A percentile compares a stretch with the other conserved stretches of the same genome.
These are phyloP conservation scores for Zeuzera pyrina DNA, from an alignment of 2,888 invertebrate species.

Conservation along the genomic window DNA sequence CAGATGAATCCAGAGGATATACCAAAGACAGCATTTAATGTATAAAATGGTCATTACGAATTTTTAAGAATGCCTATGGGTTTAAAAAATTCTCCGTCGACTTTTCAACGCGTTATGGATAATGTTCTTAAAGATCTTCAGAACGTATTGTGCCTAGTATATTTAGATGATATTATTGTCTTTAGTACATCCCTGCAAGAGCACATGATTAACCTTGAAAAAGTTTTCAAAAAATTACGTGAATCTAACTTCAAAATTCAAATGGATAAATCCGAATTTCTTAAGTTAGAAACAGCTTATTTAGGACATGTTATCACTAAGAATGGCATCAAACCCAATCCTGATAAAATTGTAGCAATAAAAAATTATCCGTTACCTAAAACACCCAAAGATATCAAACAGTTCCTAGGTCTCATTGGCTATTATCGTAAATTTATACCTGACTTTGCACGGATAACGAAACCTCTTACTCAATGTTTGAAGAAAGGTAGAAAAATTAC, in stretches of 20 bases:
- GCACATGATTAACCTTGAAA: no score
- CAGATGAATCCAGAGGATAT: constrained; percentile 14
- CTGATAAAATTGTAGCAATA: constrained; percentile 20
- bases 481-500: constrained; percentile 15
- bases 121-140: constrained; percentile 21
- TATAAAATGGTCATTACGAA: constrained; percentile 16
- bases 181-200: constrained; percentile 20
- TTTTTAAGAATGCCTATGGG: constrained; percentile 18
- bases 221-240: constrained; percentile 8
- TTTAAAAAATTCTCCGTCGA: constrained; percentile 11
- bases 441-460: constrained; percentile 18
- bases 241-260: constrained; percentile 21
- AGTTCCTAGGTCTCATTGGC: constrained; percentile 20
- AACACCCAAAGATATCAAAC: constrained; percentile 20
- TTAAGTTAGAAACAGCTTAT: no score
- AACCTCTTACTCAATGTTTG: constrained; percentile 15
- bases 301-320: constrained; percentile 19
- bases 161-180: constrained; percentile 27
- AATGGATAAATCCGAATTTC: no score
- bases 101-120: constrained; percentile 18
- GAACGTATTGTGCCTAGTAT: constrained; percentile 17
- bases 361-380: constrained; percentile 20
- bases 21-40: constrained; percentile 7
- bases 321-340: constrained; percentile 22
- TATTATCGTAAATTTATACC: constrained; percentile 24